Evolutionary conservation across 2,888 invertebrate species (phyloP).

Genomic region (Pecten maximus): DNA sequence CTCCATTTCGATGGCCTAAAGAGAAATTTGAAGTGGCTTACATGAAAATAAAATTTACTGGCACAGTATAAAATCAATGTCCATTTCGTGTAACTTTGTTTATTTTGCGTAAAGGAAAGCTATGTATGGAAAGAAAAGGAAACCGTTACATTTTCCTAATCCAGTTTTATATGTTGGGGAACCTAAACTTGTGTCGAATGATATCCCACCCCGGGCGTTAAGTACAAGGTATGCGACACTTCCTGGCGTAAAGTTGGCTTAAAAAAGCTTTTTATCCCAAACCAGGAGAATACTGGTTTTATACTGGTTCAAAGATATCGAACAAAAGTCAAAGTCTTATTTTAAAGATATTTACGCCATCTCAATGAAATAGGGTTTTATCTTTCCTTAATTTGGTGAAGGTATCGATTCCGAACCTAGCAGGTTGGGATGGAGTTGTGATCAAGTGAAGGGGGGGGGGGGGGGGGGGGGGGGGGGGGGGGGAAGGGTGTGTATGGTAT

Average conservation of each 20-base stretch:
- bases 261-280: neutral
- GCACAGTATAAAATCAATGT: neutral
- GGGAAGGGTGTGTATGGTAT: too few relatives aligned
- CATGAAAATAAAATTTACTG: neutral
- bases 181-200: neutral
- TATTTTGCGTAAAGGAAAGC: neutral
- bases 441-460: too few relatives aligned
- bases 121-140: neutral
- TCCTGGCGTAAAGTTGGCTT: neutral
- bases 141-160: neutral
- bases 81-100: neutral
- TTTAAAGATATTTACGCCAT: neutral
- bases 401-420: neutral
- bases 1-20: neutral
- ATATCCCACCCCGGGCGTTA: neutral
- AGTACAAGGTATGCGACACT: neutral
- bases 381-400: neutral
- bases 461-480: neutral
- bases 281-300: neutral
- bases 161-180: neutral
- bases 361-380: neutral
- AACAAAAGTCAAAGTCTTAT: neutral
- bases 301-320: neutral
- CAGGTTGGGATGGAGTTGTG: too few relatives aligned
- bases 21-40: neutral